Evolutionary conservation across 1,140 invertebrate genomes (phyloP), one percentile per base, ranked within the genome.

Genomic region (Halyomorpha halys): DNA sequence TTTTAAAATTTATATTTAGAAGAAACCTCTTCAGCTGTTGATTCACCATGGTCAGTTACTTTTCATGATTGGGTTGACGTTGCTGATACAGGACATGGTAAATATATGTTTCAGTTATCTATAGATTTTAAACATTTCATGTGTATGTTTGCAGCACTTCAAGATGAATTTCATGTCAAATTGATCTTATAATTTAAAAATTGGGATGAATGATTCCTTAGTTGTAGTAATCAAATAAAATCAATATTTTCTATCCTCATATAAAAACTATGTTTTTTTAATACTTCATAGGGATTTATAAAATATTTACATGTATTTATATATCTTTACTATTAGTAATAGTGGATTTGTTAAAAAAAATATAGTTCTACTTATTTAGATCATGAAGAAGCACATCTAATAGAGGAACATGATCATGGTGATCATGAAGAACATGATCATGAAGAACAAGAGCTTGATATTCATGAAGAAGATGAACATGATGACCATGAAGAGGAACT

Each of bases 61-160:
- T 83, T 90, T 65, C 83, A 87, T 72, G 86, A 86, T 14, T 89
- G 86, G 86, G 79, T 88, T n/a, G 87, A 89, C 68, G 84, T 87
- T 70, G 73, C 77, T 15, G 76, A 76, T 62, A 76, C n/a, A 34
- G n/a, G 19, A 23, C 34, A 62, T 62, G 44, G 54, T 65, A 61
- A 60, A 15, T 44, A 15, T 59, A 14, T 61, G 23, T 16, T 61
- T 21, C 61, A 15, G n/a, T 44, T 49, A 2, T 19, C 15, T 47
- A 25, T 62, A 25, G 6, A 27, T 21, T 27, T 6, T 27, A 6
- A 9, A 21, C 14, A 53, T 21, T 21, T 53, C 16, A 16, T 53
- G 4, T 9, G 16, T 21, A 53, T n/a, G 1, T 21, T n/a, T n/a
- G n/a, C n/a, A n/a, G n/a, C n/a, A n/a, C 8, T 53, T 15, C 16